phyloP scores from a whole-genome alignment of 2,888 invertebrate genomes.

The Neoascia interrupta region DNA sequence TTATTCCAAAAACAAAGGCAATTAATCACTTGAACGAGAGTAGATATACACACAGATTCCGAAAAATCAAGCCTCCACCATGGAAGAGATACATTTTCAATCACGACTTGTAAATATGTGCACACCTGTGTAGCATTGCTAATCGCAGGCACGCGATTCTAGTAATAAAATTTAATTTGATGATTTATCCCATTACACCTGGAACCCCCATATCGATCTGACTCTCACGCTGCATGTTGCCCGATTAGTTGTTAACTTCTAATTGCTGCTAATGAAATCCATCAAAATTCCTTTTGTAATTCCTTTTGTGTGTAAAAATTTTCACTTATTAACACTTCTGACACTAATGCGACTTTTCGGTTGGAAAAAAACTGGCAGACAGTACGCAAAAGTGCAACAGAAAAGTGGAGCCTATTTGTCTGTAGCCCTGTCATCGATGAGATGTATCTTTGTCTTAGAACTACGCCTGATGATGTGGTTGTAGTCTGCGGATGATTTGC shows the following conservation, averaged over 20 bases:
- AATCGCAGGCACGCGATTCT: constrained; percentile 18
- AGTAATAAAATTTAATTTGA: not conserved
- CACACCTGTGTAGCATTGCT: not conserved
- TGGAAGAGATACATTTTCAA: constrained; percentile 16
- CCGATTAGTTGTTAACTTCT: too few species aligned
- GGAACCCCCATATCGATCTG: not conserved
- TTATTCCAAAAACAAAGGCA: not conserved
- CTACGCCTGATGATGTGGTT: too few species aligned
- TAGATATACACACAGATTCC: not conserved
- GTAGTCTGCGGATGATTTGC: constrained; percentile 2
- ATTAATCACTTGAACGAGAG: not conserved
- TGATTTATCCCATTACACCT: not conserved
- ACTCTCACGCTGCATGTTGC: too few species aligned
- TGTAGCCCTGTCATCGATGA: too few species aligned
- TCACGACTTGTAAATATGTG: constrained; percentile 17
- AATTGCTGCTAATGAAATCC: too few species aligned
- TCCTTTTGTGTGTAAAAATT: too few species aligned
- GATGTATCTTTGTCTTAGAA: not conserved
- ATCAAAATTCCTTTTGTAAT: too few species aligned
- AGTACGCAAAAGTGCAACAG: too few species aligned
- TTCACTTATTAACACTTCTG: too few species aligned
- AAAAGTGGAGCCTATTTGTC: too few species aligned
- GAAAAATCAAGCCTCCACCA: not conserved
- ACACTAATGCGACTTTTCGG: too few species aligned
- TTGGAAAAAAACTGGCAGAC: too few species aligned